Evolutionary conservation across 2,797 vertebrate genomes (phyloP), one percentile per base, ranked within the genome.

Genomic region (Lophura swinhoii): DNA sequence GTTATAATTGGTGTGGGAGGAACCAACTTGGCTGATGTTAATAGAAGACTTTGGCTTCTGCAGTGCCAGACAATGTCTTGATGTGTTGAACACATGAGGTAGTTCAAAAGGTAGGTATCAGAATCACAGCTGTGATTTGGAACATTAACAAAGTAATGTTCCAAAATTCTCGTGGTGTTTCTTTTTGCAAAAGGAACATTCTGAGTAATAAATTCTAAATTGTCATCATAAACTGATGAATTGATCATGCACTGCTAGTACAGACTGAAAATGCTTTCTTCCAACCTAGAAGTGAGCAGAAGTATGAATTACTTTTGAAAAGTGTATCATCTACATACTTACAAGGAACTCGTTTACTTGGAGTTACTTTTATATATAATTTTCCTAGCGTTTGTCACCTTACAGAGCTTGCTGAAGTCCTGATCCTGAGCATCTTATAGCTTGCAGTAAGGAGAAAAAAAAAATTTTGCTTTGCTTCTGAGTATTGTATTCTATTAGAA

Each of bases 21-120:
- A 94, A 75, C 67, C 56, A 85, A 59, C 60, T 23, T 92, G 71
- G 46, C 70, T 88, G 76, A 69, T 81, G 83, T 89, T 86, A 78
- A 6, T 78, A n/a, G 76, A 80, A 67, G 41, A 64, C 71, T 91
- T 69, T 35, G 73, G 63, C 72, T 94, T 56, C 63, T 86, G 63
- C 75, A 84, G 1, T 87, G 79, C 89, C 70, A 89, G 91, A 83
- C 72, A 58, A 21, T 12, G 23, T 63, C 75, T 77, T 66, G 49
- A 74, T 71, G 72, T 64, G 56, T 80, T 93, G 66, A 35, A 78
- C 20, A 22, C 48, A 60, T 1, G 2, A 83, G 67, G 46, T 55
- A 84, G 31, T 91, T 95, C 76, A 86, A 64, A 84, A 94, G 67
- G 70, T 89, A 86, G 94, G 77, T 87, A 84, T 53, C 73, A 60